Conservation (phyloP, 53 echinoderm and acorn worm genomes). For the Temnopleurus reevesii region DNA sequence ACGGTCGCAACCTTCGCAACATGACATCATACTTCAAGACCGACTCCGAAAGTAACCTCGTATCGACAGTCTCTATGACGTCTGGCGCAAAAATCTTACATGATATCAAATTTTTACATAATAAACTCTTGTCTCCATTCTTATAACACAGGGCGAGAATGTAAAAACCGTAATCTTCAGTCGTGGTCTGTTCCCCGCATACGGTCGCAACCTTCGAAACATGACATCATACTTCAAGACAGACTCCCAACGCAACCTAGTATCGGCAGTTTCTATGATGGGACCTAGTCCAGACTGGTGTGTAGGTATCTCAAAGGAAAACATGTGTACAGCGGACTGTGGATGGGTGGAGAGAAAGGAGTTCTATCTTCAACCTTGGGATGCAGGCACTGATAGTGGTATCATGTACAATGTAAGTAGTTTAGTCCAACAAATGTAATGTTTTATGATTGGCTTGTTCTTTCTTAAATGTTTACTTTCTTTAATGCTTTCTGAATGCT, state of each 20-base stretch:
- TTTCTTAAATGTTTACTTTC: too few relatives aligned
- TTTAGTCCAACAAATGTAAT: too few relatives aligned
- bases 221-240: slow-evolving; percentile 88
- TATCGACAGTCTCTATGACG: slow-evolving; percentile 93
- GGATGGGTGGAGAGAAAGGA: slow-evolving; percentile 77
- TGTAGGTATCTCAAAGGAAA: slow-evolving; percentile 75
- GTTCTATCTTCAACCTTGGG: slow-evolving; percentile 86
- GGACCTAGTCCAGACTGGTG: slow-evolving; percentile 98
- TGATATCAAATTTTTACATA: too few relatives aligned
- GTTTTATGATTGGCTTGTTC: too few relatives aligned
- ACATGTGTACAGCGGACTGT: slow-evolving; percentile 92
- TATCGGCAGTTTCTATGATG: slow-evolving; percentile 94
- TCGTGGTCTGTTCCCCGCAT: slow-evolving; percentile 89
- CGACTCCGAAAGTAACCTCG: slow-evolving; percentile 75
- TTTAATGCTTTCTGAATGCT: too few relatives aligned
- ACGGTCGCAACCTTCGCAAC: slow-evolving; percentile 67
- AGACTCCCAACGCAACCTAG: slow-evolving; percentile 76
- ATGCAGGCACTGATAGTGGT: slow-evolving; percentile 97
- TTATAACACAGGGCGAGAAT: slow-evolving; percentile 65
- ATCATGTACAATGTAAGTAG: slow-evolving; percentile 78
- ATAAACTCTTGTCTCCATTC: too few relatives aligned
- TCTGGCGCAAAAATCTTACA: too few relatives aligned
- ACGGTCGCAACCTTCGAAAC: slow-evolving; percentile 67
- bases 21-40: slow-evolving; percentile 88
- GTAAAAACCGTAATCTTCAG: slow-evolving; percentile 88